Conservation (phyloP, 2,888 invertebrate species). For the Synergus gifuensis region DNA sequence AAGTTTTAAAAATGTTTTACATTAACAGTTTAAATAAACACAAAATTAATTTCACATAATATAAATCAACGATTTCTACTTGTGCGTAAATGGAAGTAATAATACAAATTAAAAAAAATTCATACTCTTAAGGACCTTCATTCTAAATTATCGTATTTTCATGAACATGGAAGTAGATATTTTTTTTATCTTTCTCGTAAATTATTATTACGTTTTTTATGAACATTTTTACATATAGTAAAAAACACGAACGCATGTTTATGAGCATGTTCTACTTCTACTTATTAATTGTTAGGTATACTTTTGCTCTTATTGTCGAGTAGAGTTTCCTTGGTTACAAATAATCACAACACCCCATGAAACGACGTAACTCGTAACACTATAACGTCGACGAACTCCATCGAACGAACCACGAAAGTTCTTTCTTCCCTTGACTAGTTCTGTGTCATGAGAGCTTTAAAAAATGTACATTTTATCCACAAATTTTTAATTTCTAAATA, state of each 20-base stretch:
- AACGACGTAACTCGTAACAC: slow-evolving; percentile 45
- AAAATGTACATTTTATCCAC: slow-evolving; percentile 11
- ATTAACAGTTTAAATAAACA: background rate
- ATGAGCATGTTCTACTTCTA: background rate
- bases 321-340: slow-evolving; percentile 63
- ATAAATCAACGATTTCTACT: background rate
- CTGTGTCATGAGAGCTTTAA: background rate
- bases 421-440: background rate
- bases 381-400: slow-evolving; percentile 39
- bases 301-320: background rate
- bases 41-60: no score
- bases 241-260: background rate
- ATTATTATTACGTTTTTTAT: background rate
- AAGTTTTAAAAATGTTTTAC: background rate
- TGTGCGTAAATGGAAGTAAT: background rate
- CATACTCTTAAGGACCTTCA: background rate
- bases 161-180: background rate
- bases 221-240: background rate
- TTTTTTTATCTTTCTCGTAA: background rate
- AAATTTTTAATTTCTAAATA: background rate
- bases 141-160: background rate
- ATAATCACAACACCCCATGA: slow-evolving; percentile 59
- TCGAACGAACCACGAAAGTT: slow-evolving; percentile 40
- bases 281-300: slow-evolving; percentile 5
- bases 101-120: background rate